Conservation (phyloP, 1,140 invertebrate genomes). For the Drosophila trapezifrons region DNA sequence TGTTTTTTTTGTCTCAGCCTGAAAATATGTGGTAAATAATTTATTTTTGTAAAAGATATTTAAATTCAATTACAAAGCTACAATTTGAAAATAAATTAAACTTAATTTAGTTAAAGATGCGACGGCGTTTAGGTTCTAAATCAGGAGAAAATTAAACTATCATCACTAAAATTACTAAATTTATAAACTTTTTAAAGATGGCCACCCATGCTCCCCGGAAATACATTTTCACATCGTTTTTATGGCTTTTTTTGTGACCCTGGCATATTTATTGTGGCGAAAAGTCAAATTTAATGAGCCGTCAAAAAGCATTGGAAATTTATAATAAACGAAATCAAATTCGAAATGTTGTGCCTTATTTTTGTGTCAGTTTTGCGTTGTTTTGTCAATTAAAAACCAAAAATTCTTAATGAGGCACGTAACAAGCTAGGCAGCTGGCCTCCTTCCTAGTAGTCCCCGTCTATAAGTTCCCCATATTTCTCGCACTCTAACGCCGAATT, state of each 20-base stretch:
- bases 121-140: too few relatives aligned
- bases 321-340: slow-evolving; percentile 40
- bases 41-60: background rate
- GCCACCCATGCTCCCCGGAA: background rate
- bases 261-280: slow-evolving; percentile 24
- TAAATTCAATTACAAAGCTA: background rate
- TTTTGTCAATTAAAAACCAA: slow-evolving; percentile 76
- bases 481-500: slow-evolving; percentile 39
- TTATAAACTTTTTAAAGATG: background rate
- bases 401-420: slow-evolving; percentile 80
- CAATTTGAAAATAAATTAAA: background rate
- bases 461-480: slow-evolving; percentile 4
- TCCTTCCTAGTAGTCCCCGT: background rate
- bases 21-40: slow-evolving; percentile 8
- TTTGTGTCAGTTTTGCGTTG: slow-evolving; percentile 19
- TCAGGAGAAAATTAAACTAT: too few relatives aligned
- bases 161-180: background rate
- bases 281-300: slow-evolving; percentile 42
- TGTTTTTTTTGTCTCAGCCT: background rate
- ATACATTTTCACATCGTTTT: slow-evolving; percentile 7
- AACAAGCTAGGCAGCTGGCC: slow-evolving; percentile 54
- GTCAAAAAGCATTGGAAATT: slow-evolving; percentile 41
- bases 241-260: slow-evolving; percentile 16
- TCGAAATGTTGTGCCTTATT: slow-evolving; percentile 28
- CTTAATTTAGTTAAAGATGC: background rate